Conservation (phyloP, 2,113 vertebrate species). For the Carlito syrichta region DNA sequence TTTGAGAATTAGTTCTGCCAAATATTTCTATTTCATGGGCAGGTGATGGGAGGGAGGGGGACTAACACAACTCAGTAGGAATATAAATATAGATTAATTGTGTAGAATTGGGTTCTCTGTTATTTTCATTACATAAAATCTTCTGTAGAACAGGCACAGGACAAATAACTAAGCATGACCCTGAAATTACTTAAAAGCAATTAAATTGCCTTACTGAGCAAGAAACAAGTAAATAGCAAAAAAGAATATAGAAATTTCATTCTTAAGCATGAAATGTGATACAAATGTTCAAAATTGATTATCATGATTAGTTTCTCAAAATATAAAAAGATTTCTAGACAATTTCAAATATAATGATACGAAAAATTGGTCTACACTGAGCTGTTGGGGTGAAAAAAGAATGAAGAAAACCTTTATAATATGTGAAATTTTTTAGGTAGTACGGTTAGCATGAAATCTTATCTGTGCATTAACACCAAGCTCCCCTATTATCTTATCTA, state of each 20-base stretch:
- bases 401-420: neutral
- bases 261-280: neutral
- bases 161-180: slow-evolving; percentile 15
- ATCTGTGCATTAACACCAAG: neutral
- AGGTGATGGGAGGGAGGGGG: neutral
- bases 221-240: neutral
- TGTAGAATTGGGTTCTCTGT: neutral
- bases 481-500: neutral
- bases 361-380: neutral
- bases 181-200: slow-evolving; percentile 52
- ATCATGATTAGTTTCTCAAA: neutral
- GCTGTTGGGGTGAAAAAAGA: neutral
- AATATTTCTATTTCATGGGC: neutral
- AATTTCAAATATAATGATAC: neutral
- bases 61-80: neutral
- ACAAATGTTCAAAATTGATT: neutral
- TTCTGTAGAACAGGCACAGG: neutral
- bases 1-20: neutral
- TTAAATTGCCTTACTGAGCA: neutral
- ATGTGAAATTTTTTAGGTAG: neutral
- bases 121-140: slow-evolving; percentile 18
- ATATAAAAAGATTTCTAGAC: neutral
- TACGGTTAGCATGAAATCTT: neutral
- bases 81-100: slow-evolving; percentile 35
- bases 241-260: neutral